Conservation (phyloP, 2,888 invertebrate species). For the Flabesymbios commensalis region DNA sequence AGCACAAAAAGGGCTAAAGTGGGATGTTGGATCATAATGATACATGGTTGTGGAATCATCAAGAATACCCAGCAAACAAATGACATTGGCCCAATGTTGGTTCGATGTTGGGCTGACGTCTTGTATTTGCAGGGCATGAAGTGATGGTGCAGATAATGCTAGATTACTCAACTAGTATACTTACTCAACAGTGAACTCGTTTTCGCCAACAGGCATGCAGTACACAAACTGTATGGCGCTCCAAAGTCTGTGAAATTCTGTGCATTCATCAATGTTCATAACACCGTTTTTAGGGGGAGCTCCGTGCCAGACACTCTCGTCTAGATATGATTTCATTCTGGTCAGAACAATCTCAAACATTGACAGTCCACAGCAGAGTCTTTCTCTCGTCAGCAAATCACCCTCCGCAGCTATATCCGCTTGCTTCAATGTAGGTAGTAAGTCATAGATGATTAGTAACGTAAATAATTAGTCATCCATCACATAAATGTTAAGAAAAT, state of each 20-base stretch:
- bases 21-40: too few species aligned
- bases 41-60: too few species aligned
- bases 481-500: too few species aligned
- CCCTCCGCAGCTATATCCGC: conserved; percentile 91
- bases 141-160: too few species aligned
- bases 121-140: too few species aligned
- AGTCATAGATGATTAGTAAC: too few species aligned
- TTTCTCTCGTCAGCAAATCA: conserved; percentile 92
- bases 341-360: conserved; percentile 91
- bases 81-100: too few species aligned
- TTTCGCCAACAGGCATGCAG: conserved; percentile 93
- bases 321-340: conserved; percentile 80
- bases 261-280: conserved; percentile 94
- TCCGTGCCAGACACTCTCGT: conserved; percentile 77
- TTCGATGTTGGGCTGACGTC: too few species aligned
- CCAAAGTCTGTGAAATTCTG: conserved; percentile 94
- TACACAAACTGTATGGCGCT: conserved; percentile 97
- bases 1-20: too few species aligned
- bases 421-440: conserved; percentile 71
- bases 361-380: conserved; percentile 95
- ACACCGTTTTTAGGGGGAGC: conserved; percentile 81
- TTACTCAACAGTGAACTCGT: conserved; percentile 94
- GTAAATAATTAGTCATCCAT: too few species aligned
- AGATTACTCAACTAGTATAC: too few species aligned
- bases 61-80: too few species aligned